Percentiles rank a stretch among this genome's conserved stretches.
These are phyloP conservation scores for Sinocyclocheilus anophthalmus DNA, from an alignment of 2,113 vertebrate species.

Conservation along the genomic window DNA sequence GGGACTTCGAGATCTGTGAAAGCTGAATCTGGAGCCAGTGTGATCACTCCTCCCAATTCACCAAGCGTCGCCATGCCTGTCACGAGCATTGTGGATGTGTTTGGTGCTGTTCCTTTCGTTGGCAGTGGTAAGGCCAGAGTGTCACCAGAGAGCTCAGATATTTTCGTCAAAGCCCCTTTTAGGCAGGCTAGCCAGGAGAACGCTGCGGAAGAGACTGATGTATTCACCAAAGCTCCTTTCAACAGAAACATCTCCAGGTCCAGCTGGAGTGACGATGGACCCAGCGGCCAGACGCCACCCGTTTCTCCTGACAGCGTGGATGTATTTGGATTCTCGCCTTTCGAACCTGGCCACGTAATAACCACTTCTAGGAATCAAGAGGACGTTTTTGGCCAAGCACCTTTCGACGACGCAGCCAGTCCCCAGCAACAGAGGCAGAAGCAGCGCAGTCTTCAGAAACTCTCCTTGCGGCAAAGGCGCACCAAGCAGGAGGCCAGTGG, in stretches of 20 bases:
- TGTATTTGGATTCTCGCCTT: constrained; percentile 89
- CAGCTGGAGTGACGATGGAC: constrained; percentile 59
- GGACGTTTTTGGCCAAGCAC: constrained; percentile 82
- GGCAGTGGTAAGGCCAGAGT: constrained; percentile 63
- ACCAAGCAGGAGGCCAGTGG: constrained; percentile 83
- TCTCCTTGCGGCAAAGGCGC: constrained; percentile 88
- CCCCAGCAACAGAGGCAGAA: constrained; percentile 85
- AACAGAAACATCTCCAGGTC: constrained; percentile 79
- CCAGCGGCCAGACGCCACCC: constrained; percentile 70
- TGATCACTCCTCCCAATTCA: constrained; percentile 24
- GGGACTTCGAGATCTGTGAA: constrained; percentile 38
- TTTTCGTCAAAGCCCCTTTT: constrained; percentile 69
- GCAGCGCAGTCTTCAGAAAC: constrained; percentile 90
- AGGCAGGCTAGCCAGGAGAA: constrained; percentile 66
- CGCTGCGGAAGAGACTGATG: constrained; percentile 86
- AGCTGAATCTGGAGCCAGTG: constrained; percentile 53
- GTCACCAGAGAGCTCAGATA: constrained; percentile 59
- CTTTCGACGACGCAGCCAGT: constrained; percentile 81
- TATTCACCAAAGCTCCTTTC: constrained; percentile 96
- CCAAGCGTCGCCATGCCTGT: constrained; percentile 37
- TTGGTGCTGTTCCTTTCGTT: constrained; percentile 88
- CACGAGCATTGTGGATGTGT: constrained; percentile 79
- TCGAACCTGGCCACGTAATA: constrained; percentile 75
- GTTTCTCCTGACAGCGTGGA: constrained; percentile 78
- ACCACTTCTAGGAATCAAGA: constrained; percentile 74